Evolutionary conservation across 2,888 invertebrate genomes (phyloP).

Genomic region (Entomobrya proxima): DNA sequence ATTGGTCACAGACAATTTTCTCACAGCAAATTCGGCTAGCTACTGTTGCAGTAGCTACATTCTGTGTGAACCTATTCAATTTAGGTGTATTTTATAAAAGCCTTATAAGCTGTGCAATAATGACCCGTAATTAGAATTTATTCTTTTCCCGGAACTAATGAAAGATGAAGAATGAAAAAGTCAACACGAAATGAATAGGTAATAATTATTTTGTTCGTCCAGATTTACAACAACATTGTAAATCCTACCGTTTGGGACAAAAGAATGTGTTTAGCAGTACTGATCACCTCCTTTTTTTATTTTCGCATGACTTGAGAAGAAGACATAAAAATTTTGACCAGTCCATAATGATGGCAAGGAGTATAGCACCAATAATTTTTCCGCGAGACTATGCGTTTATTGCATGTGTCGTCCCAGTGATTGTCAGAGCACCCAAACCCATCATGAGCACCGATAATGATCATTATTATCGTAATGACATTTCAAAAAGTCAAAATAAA

Average conservation of each 20-base stretch:
- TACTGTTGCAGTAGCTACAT: not conserved
- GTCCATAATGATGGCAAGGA: conserved; percentile 40
- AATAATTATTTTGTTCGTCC: conserved; percentile 49
- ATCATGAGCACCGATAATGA: conserved; percentile 58
- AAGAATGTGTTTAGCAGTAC: conserved; percentile 55
- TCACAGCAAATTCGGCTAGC: conserved; percentile 12
- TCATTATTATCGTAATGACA: conserved; percentile 65
- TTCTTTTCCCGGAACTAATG: not conserved
- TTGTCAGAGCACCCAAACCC: conserved; percentile 50
- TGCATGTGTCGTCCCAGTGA: conserved; percentile 27
- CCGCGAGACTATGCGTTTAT: conserved; percentile 54
- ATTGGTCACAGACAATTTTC: conserved; percentile 61
- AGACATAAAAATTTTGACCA: conserved; percentile 52
- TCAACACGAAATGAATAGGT: conserved; percentile 29
- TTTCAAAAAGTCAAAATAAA: conserved; percentile 66
- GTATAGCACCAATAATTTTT: conserved; percentile 47
- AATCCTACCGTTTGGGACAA: conserved; percentile 61
- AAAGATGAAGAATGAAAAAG: not conserved
- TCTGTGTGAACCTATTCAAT: not conserved
- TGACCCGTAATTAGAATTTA: conserved; percentile 49
- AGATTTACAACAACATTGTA: conserved; percentile 63
- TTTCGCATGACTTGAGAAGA: conserved; percentile 13
- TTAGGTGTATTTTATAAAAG: conserved; percentile 50
- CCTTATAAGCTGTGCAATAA: conserved; percentile 31
- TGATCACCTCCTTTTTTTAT: conserved; percentile 64